Evolutionary conservation across 2,888 invertebrate genomes (phyloP).

Genomic region (Orchesella flavescens): DNA sequence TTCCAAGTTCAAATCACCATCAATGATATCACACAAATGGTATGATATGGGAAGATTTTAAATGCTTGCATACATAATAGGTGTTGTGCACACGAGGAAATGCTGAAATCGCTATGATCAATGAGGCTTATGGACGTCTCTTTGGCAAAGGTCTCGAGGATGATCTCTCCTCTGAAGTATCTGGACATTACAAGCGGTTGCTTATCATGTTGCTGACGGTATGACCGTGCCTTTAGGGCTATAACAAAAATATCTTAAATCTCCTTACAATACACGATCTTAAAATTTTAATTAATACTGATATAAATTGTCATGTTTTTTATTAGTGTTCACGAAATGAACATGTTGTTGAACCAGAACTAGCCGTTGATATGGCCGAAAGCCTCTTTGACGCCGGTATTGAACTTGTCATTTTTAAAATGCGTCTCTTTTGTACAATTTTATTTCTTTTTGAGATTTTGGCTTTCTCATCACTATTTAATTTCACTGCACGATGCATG

Average conservation of each 20-base stretch:
- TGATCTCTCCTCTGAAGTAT: constrained; percentile 85
- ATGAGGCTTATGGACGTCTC: constrained; percentile 78
- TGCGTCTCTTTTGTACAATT: not conserved
- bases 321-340: constrained; percentile 76
- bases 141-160: constrained; percentile 78
- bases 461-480: not conserved
- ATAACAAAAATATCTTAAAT: no score
- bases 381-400: constrained; percentile 80
- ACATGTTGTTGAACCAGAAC: constrained; percentile 78
- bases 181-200: constrained; percentile 85
- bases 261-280: no score
- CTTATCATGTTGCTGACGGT: constrained; percentile 81
- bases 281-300: no score
- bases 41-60: no score
- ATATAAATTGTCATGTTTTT: no score
- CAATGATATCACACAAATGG: no score
- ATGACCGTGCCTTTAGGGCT: no score
- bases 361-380: constrained; percentile 84
- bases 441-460: not conserved
- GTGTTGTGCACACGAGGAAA: constrained; percentile 80
- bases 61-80: constrained; percentile 61
- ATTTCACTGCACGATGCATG: not conserved
- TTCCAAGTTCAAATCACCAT: no score
- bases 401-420: not conserved
- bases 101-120: constrained; percentile 80